Evolutionary conservation across 1,140 invertebrate genomes (phyloP).

Genomic region (Zeugodacus cucurbitae): DNA sequence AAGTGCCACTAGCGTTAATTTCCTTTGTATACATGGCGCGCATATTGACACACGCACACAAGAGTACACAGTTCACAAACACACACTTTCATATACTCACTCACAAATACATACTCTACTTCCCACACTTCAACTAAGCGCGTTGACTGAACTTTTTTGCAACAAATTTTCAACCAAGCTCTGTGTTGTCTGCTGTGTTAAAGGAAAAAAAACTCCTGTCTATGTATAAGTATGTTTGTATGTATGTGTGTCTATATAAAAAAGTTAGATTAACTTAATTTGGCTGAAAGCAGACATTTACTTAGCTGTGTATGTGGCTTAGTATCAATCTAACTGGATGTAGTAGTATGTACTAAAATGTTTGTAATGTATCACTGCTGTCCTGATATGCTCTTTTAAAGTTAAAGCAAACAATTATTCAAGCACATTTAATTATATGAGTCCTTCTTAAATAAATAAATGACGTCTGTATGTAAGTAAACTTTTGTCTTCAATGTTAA

Average conservation of each 20-base stretch:
- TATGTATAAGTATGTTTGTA: background rate
- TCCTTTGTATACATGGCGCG: background rate
- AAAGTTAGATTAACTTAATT: background rate
- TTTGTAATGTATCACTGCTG: too few relatives aligned
- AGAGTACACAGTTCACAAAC: background rate
- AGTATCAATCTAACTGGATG: too few relatives aligned
- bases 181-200: background rate
- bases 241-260: background rate
- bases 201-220: background rate
- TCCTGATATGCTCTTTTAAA: too few relatives aligned
- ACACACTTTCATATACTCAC: background rate
- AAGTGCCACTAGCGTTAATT: constrained; percentile 30
- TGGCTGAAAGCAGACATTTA: background rate
- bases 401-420: too few relatives aligned
- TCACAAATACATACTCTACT: background rate
- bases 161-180: background rate
- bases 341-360: too few relatives aligned
- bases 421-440: too few relatives aligned
- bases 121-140: background rate
- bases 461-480: too few relatives aligned
- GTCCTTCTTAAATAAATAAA: too few relatives aligned
- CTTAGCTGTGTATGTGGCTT: too few relatives aligned
- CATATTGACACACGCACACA: background rate
- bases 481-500: too few relatives aligned
- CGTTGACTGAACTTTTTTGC: background rate